Conservation (phyloP, 2,888 invertebrate species). For the Spisula subtruncata region DNA sequence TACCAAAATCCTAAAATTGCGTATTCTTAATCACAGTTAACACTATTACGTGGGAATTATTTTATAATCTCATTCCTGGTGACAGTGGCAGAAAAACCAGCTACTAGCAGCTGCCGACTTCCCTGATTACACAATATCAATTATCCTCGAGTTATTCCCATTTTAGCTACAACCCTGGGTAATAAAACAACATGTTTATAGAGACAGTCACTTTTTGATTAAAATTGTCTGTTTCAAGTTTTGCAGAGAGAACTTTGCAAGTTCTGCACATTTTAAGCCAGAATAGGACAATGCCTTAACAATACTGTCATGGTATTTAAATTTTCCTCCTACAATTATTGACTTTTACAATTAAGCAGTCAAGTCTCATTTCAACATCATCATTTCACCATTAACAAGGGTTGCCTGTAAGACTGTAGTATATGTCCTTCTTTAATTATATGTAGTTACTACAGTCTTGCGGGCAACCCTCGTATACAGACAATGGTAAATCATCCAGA, state of each 20-base stretch:
- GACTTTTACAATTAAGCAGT: background rate
- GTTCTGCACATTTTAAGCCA: background rate
- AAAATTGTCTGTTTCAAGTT: background rate
- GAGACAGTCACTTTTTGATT: background rate
- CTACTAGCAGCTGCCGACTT: background rate
- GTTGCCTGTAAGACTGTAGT: too few relatives aligned
- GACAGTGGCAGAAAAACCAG: background rate
- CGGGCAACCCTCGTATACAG: too few relatives aligned
- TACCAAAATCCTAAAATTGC: background rate
- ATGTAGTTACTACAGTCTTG: too few relatives aligned
- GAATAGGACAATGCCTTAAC: background rate
- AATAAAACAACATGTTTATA: background rate
- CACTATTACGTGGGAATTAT: background rate
- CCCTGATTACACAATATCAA: background rate
- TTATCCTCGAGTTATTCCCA: background rate
- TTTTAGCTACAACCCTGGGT: background rate
- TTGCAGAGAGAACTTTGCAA: background rate
- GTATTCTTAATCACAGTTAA: background rate
- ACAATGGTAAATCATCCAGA: background rate
- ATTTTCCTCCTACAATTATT: conserved; percentile 3
- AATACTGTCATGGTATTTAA: background rate
- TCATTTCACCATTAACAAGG: too few relatives aligned
- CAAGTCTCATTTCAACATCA: background rate
- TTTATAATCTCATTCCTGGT: background rate
- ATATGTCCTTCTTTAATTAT: too few relatives aligned